A percentile compares a stretch with the other conserved stretches of the same genome.
These are phyloP conservation scores for Eriosoma lanigerum DNA, from an alignment of 1,140 invertebrate genomes.

Conservation along the genomic window DNA sequence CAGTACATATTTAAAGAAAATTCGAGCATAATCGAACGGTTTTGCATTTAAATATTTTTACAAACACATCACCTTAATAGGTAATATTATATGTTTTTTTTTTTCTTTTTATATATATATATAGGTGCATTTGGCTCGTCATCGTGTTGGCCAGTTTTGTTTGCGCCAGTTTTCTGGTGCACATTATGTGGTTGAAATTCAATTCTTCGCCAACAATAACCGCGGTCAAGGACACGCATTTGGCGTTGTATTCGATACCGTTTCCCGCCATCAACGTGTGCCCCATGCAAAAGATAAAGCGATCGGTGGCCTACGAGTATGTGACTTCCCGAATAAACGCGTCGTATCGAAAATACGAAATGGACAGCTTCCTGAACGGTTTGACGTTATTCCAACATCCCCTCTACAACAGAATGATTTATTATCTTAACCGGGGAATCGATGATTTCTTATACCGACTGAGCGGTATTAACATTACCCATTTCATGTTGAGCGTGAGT, in stretches of 20 bases:
- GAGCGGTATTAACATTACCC: conserved; percentile 54
- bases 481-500: conserved; percentile 56
- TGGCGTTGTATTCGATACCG: conserved; percentile 55
- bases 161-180: conserved; percentile 53
- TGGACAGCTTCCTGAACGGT: conserved; percentile 53
- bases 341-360: neutral
- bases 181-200: conserved; percentile 54
- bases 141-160: conserved; percentile 54
- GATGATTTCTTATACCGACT: conserved; percentile 52
- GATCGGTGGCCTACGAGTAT: conserved; percentile 53
- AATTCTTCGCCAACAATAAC: conserved; percentile 54
- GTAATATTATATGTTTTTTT: too few relatives aligned
- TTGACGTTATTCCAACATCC: conserved; percentile 55
- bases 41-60: neutral
- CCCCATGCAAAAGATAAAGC: conserved; percentile 55
- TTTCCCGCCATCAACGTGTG: conserved; percentile 57
- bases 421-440: conserved; percentile 50
- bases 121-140: conserved; percentile 53
- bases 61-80: too few relatives aligned
- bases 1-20: conserved; percentile 55
- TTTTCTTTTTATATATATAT: too few relatives aligned
- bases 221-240: conserved; percentile 56
- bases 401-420: conserved; percentile 53
- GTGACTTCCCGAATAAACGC: neutral
- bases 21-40: conserved; percentile 55